Percentiles rank a stretch among this genome's conserved stretches.
These are phyloP conservation scores for Metellina segmentata DNA, from an alignment of 2,888 invertebrate species.

Conservation along the genomic window DNA sequence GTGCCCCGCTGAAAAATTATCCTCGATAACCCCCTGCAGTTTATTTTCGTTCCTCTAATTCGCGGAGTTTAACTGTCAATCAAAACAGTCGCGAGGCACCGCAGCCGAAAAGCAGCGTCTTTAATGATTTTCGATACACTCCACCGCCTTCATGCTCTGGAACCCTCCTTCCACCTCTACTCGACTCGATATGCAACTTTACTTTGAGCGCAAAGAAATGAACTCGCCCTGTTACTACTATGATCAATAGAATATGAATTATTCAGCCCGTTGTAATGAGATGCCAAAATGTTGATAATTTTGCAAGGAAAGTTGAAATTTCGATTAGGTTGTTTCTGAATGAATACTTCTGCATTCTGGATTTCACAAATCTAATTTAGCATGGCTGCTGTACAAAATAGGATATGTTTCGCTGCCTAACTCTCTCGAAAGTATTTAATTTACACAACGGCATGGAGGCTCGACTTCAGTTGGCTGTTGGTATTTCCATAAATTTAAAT, in stretches of 20 bases:
- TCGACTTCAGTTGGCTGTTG: background rate
- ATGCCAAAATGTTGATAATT: constrained; percentile 1
- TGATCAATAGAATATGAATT: background rate
- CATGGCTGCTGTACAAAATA: background rate
- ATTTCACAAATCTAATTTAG: background rate
- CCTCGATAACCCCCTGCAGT: background rate
- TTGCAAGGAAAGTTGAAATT: background rate
- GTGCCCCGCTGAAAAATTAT: background rate
- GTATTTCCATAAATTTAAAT: background rate
- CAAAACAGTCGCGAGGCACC: background rate
- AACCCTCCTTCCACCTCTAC: background rate
- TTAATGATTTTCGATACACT: background rate
- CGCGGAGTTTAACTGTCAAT: background rate
- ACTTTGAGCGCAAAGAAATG: background rate
- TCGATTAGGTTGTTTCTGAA: background rate
- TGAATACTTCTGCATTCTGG: background rate
- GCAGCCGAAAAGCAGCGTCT: too few species aligned
- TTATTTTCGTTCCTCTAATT: background rate
- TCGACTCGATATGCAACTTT: background rate
- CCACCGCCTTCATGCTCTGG: background rate
- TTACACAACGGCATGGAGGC: background rate
- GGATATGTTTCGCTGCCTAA: background rate
- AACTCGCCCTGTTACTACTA: background rate
- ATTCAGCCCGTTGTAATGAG: background rate
- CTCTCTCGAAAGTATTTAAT: background rate